Conservation (phyloP, 2,797 vertebrate genomes). For the Gouania willdenowi region DNA sequence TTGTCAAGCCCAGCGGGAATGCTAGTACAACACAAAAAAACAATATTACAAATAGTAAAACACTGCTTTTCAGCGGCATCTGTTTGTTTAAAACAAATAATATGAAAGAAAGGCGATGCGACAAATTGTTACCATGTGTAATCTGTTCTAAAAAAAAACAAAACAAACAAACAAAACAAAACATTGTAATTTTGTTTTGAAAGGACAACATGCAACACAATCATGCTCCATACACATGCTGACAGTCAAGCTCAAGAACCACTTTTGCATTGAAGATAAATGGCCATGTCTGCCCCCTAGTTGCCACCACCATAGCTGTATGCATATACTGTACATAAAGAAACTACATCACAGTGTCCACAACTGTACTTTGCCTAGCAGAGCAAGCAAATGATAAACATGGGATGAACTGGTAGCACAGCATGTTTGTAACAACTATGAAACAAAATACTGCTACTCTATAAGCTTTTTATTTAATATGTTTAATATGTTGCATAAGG, state of each 20-base stretch:
- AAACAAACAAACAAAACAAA: too few relatives aligned
- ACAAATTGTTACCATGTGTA: too few relatives aligned
- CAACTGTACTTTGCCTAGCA: neutral
- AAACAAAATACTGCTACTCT: too few relatives aligned
- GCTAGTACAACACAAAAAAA: constrained; percentile 66
- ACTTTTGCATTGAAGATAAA: constrained; percentile 20
- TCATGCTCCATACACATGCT: neutral
- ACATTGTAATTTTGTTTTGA: too few relatives aligned
- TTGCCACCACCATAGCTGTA: constrained; percentile 49
- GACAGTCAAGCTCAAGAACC: constrained; percentile 2
- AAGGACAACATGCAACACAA: neutral
- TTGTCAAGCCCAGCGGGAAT: constrained; percentile 83
- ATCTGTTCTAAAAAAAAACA: too few relatives aligned
- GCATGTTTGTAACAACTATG: too few relatives aligned
- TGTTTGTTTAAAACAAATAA: too few relatives aligned
- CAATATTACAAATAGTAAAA: constrained; percentile 59
- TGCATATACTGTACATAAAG: constrained; percentile 9
- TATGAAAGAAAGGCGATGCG: too few relatives aligned
- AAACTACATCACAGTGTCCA: neutral
- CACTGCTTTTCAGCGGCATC: too few relatives aligned
- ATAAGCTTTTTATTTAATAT: too few relatives aligned
- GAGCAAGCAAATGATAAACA: neutral
- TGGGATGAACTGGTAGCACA: too few relatives aligned
- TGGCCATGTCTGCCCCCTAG: constrained; percentile 73
- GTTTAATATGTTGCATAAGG: too few relatives aligned